Evolutionary conservation across 2,113 vertebrate genomes (phyloP).

Genomic region (Cephalopterus ornatus): DNA sequence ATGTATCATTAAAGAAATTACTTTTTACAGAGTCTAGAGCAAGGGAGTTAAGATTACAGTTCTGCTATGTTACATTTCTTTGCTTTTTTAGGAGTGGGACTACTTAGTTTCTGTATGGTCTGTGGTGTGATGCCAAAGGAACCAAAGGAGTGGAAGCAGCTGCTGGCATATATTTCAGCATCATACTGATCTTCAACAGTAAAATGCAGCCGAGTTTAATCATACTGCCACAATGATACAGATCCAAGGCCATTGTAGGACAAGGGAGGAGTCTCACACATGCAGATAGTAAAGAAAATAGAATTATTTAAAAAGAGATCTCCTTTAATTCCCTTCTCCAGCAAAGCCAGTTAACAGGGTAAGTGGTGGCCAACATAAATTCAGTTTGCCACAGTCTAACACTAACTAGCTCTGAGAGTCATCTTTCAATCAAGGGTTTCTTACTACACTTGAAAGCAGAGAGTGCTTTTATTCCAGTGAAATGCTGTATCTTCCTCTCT

Average conservation of each 20-base stretch:
- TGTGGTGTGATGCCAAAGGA: background rate
- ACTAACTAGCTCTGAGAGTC: background rate
- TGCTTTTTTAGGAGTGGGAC: background rate
- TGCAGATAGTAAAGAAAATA: background rate
- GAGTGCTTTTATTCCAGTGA: background rate
- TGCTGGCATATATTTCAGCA: background rate
- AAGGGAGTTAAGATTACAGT: background rate
- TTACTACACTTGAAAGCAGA: background rate
- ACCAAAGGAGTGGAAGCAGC: background rate
- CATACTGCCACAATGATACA: background rate
- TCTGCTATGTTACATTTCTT: background rate
- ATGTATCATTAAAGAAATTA: background rate
- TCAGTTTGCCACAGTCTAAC: background rate
- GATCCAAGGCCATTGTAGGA: background rate
- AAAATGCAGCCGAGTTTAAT: background rate
- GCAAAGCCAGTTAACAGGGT: background rate
- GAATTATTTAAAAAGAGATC: background rate
- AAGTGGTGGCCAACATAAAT: rapidly evolving
- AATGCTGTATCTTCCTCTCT: background rate
- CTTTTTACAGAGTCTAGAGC: background rate
- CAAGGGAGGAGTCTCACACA: background rate
- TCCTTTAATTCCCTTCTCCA: background rate
- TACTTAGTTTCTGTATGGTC: background rate
- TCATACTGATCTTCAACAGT: background rate
- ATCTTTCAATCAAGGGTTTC: background rate